Conservation (phyloP, 2,797 vertebrate genomes). For the Falco rusticolus region DNA sequence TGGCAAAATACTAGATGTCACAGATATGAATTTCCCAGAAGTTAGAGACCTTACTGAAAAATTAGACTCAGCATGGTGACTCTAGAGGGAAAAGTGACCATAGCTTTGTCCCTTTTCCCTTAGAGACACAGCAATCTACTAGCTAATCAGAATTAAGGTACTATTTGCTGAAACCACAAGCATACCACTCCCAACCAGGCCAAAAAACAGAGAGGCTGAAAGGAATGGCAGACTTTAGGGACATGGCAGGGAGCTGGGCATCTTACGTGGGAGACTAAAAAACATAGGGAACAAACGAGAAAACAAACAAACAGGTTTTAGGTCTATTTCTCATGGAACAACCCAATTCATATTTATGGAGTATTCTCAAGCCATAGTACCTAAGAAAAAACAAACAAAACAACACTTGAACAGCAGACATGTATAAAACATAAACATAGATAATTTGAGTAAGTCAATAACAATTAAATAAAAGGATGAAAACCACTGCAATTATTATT, state of each 20-base stretch:
- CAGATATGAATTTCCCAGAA: neutral
- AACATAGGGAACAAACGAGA: neutral
- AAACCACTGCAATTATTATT: constrained; percentile 11
- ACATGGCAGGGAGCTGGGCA: neutral
- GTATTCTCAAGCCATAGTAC: neutral
- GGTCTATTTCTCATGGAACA: neutral
- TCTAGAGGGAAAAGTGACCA: neutral
- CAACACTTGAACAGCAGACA: neutral
- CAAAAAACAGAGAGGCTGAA: neutral
- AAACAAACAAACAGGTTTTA: neutral
- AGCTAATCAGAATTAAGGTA: neutral
- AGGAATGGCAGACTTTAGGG: neutral
- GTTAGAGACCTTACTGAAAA: neutral
- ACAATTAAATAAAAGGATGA: constrained; percentile 66
- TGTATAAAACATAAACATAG: neutral
- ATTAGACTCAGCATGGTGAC: neutral
- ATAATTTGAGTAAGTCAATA: constrained; percentile 49
- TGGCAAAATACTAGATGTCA: neutral
- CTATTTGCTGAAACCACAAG: neutral
- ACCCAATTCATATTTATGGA: neutral
- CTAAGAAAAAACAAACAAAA: neutral
- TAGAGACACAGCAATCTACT: neutral
- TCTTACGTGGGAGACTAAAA: neutral
- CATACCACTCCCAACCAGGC: fast-evolving
- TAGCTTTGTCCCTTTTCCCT: neutral